phyloP scores from a whole-genome alignment of 2,113 vertebrate genomes.

The Dryoscopus gambensis region DNA sequence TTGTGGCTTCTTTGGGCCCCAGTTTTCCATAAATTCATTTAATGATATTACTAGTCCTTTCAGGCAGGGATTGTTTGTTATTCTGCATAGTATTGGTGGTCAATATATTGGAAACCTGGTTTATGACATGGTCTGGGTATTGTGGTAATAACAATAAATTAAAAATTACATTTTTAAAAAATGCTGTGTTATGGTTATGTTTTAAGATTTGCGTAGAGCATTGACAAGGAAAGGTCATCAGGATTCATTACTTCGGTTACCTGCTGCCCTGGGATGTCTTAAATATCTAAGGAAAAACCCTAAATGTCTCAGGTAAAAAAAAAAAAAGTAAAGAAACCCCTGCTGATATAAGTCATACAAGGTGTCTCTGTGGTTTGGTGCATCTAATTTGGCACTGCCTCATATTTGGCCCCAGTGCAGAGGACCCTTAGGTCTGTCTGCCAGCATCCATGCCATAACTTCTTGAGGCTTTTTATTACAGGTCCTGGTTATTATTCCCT shows the following conservation, averaged over 20 bases:
- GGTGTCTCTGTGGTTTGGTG: not conserved
- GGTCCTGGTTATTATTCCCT: not conserved
- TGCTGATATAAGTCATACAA: not conserved
- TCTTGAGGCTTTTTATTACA: not conserved
- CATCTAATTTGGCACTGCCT: not conserved
- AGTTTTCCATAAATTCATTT: not conserved
- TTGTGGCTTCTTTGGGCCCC: not conserved
- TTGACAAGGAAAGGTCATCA: not conserved
- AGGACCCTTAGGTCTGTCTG: not conserved
- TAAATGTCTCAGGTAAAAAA: not conserved
- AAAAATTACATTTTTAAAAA: not conserved
- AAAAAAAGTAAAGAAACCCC: not conserved
- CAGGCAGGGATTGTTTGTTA: not conserved
- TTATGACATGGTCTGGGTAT: not conserved
- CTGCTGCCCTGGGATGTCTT: not conserved
- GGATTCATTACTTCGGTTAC: not conserved
- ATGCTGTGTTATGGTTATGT: not conserved
- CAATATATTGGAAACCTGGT: not conserved
- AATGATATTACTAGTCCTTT: not conserved
- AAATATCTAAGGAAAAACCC: not conserved
- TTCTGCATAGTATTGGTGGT: not conserved
- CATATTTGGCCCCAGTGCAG: not conserved
- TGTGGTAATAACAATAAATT: not conserved
- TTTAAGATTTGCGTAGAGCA: not conserved
- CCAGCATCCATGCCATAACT: not conserved